Evolutionary conservation across 2,888 invertebrate genomes (phyloP).

Genomic region (Eupithecia centaureata): DNA sequence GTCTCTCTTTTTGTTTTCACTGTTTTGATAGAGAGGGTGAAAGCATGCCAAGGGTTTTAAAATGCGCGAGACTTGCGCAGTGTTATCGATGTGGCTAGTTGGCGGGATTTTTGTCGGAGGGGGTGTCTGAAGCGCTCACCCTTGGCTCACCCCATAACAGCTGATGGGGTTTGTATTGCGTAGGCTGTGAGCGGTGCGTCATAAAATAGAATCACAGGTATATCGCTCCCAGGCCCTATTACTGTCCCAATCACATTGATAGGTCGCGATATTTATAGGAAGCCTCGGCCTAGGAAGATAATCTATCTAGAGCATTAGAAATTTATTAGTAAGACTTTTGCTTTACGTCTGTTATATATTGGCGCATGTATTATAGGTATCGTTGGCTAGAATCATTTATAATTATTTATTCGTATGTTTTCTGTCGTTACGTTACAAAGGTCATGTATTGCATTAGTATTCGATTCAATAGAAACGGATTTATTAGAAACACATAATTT

Average conservation of each 20-base stretch:
- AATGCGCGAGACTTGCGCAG: slow-evolving; percentile 68
- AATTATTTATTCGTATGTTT: no score
- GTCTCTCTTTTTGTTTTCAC: slow-evolving; percentile 53
- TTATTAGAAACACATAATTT: no score
- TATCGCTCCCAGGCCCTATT: background rate
- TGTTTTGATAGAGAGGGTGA: slow-evolving; percentile 54
- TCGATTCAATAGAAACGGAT: no score
- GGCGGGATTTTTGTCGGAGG: slow-evolving; percentile 64
- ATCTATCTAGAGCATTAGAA: no score
- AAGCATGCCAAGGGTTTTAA: slow-evolving; percentile 44
- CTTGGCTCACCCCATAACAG: slow-evolving; percentile 25
- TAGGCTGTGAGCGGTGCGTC: slow-evolving; percentile 39
- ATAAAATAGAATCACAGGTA: slow-evolving; percentile 40
- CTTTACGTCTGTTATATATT: no score
- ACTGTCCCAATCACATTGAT: background rate
- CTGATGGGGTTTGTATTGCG: slow-evolving; percentile 20
- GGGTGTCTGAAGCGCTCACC: slow-evolving; percentile 17
- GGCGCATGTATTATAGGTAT: no score
- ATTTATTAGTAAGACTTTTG: no score
- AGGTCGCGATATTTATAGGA: no score
- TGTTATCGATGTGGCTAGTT: slow-evolving; percentile 75
- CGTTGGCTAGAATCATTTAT: no score
- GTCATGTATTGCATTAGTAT: no score
- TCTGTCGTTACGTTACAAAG: no score
- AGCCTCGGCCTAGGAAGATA: background rate